phyloP scores from a whole-genome alignment of 2,888 invertebrate species.

The Drosophila borborema region DNA sequence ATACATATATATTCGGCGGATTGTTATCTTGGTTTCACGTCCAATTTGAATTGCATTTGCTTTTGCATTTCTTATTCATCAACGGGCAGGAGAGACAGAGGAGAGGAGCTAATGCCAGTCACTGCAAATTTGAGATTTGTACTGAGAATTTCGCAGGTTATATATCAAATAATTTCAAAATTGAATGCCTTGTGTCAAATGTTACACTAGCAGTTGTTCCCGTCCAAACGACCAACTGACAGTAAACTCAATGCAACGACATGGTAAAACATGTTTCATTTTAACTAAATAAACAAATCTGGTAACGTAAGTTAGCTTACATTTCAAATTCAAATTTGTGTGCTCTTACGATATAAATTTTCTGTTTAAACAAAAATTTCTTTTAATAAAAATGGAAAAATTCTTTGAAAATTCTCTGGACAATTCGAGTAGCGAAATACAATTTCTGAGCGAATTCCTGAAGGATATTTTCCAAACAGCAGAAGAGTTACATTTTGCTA shows the following conservation, averaged over 20 bases:
- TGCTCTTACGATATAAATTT: background rate
- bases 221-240: constrained; percentile 22
- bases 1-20: background rate
- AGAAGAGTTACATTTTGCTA: background rate
- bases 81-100: constrained; percentile 3
- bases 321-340: background rate
- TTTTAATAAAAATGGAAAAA: background rate
- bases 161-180: constrained; percentile 40
- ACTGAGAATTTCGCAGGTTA: constrained; percentile 34
- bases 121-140: constrained; percentile 42
- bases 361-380: background rate
- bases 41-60: constrained; percentile 29
- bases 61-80: constrained; percentile 33
- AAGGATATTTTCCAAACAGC: background rate
- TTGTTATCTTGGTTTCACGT: constrained; percentile 22
- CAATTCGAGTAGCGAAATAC: background rate
- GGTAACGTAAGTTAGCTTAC: background rate
- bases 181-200: constrained; percentile 27
- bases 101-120: constrained; percentile 13
- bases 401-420: background rate
- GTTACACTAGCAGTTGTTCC: background rate
- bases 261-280: no score
- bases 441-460: background rate
- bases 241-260: constrained; percentile 8
- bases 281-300: no score